phyloP scores from a whole-genome alignment of 1,140 invertebrate genomes.

The Platyscapa corneri region DNA sequence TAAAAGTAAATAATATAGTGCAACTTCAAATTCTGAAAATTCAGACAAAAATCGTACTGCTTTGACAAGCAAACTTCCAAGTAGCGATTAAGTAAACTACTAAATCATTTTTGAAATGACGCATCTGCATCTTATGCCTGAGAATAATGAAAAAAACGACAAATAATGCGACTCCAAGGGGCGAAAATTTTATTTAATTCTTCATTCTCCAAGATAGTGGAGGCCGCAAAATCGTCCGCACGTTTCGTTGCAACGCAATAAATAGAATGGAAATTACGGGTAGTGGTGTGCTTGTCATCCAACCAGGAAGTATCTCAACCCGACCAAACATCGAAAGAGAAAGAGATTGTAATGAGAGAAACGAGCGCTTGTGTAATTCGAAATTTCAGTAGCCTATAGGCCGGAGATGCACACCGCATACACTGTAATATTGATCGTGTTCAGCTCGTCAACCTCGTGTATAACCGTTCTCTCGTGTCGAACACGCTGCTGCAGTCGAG shows the following conservation, averaged over 20 bases:
- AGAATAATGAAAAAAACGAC: too few relatives aligned
- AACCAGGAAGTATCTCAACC: slow-evolving; percentile 8
- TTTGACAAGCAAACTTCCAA: too few relatives aligned
- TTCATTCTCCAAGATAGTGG: not conserved
- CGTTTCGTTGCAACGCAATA: not conserved
- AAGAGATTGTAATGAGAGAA: not conserved
- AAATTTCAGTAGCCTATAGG: slow-evolving; percentile 32
- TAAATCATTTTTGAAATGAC: too few relatives aligned
- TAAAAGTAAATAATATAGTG: too few relatives aligned
- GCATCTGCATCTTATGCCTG: too few relatives aligned
- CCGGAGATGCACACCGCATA: not conserved
- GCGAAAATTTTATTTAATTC: too few relatives aligned
- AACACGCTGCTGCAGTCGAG: slow-evolving; percentile 19
- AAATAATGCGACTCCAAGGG: too few relatives aligned
- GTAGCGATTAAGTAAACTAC: too few relatives aligned
- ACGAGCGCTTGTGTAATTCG: slow-evolving; percentile 7
- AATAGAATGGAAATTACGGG: not conserved
- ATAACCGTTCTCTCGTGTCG: slow-evolving; percentile 23
- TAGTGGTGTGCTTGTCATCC: not conserved
- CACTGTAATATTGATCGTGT: slow-evolving; percentile 45
- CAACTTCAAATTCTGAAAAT: too few relatives aligned
- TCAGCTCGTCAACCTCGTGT: slow-evolving; percentile 16
- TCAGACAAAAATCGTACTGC: too few relatives aligned
- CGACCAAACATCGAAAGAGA: not conserved
- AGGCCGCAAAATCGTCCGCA: not conserved